phyloP scores from a whole-genome alignment of 2,113 vertebrate species.

The Melanocharis versteri region DNA sequence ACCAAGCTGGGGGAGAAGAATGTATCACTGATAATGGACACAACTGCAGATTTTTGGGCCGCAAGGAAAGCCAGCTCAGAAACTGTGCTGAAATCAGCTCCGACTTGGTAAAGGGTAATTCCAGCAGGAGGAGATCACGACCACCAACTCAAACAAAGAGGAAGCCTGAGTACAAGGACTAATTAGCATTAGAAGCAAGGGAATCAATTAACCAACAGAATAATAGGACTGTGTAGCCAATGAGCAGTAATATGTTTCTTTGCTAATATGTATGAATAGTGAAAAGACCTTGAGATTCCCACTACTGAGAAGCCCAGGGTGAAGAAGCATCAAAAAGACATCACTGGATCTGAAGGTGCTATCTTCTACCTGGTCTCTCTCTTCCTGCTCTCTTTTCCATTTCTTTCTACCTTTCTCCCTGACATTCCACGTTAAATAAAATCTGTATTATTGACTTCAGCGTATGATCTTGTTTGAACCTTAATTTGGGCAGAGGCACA shows the following conservation, averaged over 20 bases:
- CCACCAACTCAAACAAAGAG: not conserved
- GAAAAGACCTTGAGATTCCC: not conserved
- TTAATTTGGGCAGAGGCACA: not conserved
- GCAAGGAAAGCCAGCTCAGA: not conserved
- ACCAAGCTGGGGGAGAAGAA: not conserved
- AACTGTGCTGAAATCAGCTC: not conserved
- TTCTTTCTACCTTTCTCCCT: not conserved
- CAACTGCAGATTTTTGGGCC: not conserved
- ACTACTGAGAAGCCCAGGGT: not conserved
- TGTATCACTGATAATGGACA: not conserved
- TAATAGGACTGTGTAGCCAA: not conserved
- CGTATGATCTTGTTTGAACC: not conserved
- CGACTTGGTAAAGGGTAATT: not conserved
- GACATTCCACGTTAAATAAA: not conserved
- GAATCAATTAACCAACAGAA: not conserved
- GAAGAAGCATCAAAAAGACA: not conserved
- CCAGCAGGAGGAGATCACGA: rapidly evolving
- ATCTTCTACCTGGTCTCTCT: not conserved
- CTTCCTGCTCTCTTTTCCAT: not conserved
- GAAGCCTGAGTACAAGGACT: not conserved
- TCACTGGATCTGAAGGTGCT: not conserved
- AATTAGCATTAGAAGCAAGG: not conserved
- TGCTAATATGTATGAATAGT: not conserved
- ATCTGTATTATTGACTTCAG: not conserved
- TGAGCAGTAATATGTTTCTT: not conserved